Base-by-base conservation (phyloP, 2,797 vertebrate species). In the Aeoliscus strigatus region DNA sequence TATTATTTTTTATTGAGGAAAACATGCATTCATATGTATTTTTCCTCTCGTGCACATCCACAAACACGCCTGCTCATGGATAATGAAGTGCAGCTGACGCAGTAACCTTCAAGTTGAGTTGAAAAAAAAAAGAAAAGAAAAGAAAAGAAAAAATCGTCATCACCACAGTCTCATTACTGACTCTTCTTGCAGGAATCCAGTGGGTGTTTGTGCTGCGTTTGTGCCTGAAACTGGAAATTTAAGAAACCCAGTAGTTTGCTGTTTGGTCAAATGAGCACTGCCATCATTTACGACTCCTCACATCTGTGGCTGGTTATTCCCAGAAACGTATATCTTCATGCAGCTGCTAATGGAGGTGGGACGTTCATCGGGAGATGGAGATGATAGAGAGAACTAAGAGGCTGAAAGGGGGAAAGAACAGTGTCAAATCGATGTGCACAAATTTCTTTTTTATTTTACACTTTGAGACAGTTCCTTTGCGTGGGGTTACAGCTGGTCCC, bases 261-360 rank as follows among this genome's bases (percentile, higher is more conserved):
- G 58, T 51, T 61, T n/a, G 10, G 53, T 54, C 62, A 35, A 21
- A 34, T 14, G 59, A 60, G 50, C 32, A 51, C 71, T 35, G 51
- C 71, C 79, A 70, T 62, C 51, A 24, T 50, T 29, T 30, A 35
- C 52, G 47, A 51, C 65, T 60, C 42, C 47, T 57, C 59, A 80
- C 79, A 81, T 76, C 69, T 83, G 80, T 39, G 59, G 37, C 60
- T 62, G 50, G 49, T 82, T 81, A 79, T 38, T 68, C 42, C 43
- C 50, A 65, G 66, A 69, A 78, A 75, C 43, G 9, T 51, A 52
- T 72, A 61, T 72, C 60, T 72, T 44, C 68, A 53, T 72, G 45
- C 48, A 63, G 49, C 68, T 75, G 50, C n/a, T n/a, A n/a, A 69
- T 57, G 45, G 50, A 58, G 31, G 31, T 48, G 67, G 70, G 59